Percentiles rank a stretch among this genome's conserved stretches.
These are phyloP conservation scores for Poecilia picta DNA, from an alignment of 2,797 vertebrate species.

Conservation along the genomic window DNA sequence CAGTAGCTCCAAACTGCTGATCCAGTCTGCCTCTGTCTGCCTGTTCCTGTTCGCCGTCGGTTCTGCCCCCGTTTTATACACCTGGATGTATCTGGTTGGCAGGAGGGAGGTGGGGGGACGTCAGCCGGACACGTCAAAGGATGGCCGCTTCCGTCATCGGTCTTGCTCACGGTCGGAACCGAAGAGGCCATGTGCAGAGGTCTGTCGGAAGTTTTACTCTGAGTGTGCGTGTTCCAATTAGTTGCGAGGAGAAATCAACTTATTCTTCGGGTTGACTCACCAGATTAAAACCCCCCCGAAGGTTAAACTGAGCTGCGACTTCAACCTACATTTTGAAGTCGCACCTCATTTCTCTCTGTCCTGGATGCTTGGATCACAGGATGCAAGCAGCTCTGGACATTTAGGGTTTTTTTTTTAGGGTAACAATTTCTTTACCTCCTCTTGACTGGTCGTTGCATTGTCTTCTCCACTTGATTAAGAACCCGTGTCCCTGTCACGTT, in stretches of 20 bases:
- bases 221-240: slow-evolving; percentile 49
- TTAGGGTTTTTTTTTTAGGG: no score
- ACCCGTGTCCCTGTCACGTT: no score
- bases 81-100: slow-evolving; percentile 78
- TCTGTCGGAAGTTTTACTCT: slow-evolving; percentile 45
- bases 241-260: slow-evolving; percentile 56
- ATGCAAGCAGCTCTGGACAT: no score
- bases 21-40: slow-evolving; percentile 33
- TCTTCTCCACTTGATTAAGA: no score
- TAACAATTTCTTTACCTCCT: no score
- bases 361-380: no score
- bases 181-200: slow-evolving; percentile 61
- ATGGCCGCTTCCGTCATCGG: slow-evolving; percentile 81
- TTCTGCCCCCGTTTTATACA: slow-evolving; percentile 89
- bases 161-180: slow-evolving; percentile 62
- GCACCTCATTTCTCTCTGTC: background rate
- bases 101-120: slow-evolving; percentile 68
- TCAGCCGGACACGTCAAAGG: slow-evolving; percentile 90
- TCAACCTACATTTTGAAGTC: background rate
- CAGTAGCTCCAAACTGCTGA: slow-evolving; percentile 58
- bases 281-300: slow-evolving; percentile 15
- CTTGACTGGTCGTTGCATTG: no score
- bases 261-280: slow-evolving; percentile 62
- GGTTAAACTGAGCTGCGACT: background rate
- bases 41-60: slow-evolving; percentile 79